These are phyloP conservation scores for Tenthredo livida DNA, from an alignment of 2,888 invertebrate genomes.

Conservation along the genomic window DNA sequence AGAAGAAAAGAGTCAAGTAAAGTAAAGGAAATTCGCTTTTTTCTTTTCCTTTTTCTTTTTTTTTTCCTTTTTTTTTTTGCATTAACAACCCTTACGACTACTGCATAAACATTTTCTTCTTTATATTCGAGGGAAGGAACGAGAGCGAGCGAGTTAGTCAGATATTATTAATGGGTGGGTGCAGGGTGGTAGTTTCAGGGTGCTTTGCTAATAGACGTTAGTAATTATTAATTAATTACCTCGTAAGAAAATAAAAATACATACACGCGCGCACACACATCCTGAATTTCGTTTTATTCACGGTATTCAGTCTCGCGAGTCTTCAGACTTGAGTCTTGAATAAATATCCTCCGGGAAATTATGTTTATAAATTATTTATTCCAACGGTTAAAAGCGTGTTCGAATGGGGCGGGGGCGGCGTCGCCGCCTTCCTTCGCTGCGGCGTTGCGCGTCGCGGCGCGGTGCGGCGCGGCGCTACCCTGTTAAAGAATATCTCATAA, in stretches of 20 bases:
- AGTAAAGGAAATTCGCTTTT: background rate
- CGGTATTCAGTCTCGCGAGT: background rate
- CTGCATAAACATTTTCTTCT: background rate
- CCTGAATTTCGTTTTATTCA: background rate
- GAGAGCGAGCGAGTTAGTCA: background rate
- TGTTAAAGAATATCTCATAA: conserved; percentile 39
- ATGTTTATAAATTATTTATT: conserved; percentile 41
- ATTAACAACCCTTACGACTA: background rate
- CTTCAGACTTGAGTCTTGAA: conserved; percentile 6
- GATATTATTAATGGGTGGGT: background rate
- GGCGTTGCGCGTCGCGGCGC: background rate
- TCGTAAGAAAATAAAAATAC: background rate
- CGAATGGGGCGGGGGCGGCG: background rate
- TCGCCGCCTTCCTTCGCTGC: too few relatives aligned
- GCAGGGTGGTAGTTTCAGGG: background rate
- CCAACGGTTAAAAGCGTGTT: conserved; percentile 25
- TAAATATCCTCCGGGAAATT: conserved; percentile 26
- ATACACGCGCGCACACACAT: background rate
- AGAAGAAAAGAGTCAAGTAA: background rate
- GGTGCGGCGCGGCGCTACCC: background rate
- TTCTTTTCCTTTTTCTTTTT: background rate
- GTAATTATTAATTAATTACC: conserved; percentile 5
- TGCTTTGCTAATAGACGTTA: background rate
- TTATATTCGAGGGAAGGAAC: background rate
- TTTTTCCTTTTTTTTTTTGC: background rate